Evolutionary conservation across 2,113 vertebrate genomes (phyloP), one percentile per base, ranked within the genome.

Genomic region (Dipodomys merriami): DNA sequence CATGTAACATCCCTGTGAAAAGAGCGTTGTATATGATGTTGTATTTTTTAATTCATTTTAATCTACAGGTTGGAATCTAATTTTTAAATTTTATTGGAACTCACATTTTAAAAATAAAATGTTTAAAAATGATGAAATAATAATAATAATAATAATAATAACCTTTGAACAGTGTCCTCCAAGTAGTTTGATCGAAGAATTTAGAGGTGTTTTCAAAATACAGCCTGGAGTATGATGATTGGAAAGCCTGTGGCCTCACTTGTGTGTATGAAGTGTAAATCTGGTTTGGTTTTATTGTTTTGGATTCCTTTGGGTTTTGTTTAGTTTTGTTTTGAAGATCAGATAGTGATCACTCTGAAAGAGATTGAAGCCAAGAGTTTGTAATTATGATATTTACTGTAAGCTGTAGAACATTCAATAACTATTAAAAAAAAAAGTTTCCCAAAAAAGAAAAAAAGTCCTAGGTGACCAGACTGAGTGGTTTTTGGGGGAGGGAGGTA

Each of bases 371-470:
- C 99, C 99, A 99, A 99, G 98, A 98, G 99, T 99, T 99, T 99
- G 99, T 99, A 99, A 99, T 98, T 99, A 99, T 97, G 97, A 98
- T 99, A 99, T 99, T 99, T 99, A 99, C 99, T 99, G 99, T 99
- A 99, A 99, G 98, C 99, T 99, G 99, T 99, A 99, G 99, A 99
- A 99, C 99, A 99, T 99, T 99, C 98, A 98, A 99, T 99, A 99
- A 99, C 99, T 99, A 99, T 99, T 99, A 99, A 99, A 95, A 91
- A 88, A 96, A 96, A 96, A 98, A 98, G 98, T 98, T 99, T 99
- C 98, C 98, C 98, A 99, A 99, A 96, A n/a, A 53, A 97, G 78
- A 96, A 27, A 68, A 93, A 91, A 90, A 35, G 65, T 60, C 80
- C 29, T 69, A 88, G 83, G 76, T 87, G 91, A 82, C 69, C 78